Evolutionary conservation across 2,113 vertebrate genomes (phyloP), one percentile per base, ranked within the genome.

Genomic region (Diphyllodes magnificus): DNA sequence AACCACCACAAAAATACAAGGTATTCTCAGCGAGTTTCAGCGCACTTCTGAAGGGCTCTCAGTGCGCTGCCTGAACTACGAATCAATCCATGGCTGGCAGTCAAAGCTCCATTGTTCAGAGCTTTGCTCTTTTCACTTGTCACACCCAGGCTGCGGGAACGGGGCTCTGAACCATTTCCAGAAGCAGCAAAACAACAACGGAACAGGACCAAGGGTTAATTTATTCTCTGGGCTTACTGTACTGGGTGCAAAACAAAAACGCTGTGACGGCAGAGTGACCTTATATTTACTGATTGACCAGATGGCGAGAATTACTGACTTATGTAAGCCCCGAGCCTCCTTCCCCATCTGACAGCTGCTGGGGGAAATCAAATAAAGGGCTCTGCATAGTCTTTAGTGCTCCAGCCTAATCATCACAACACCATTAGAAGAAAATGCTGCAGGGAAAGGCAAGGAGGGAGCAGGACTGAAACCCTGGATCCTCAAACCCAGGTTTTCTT

Each of bases 291-390:
- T 92, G 95, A 93, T 1, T 72, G 96, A 94, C 91, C 95, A 95
- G 96, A 96, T 97, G 94, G 93, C 2, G 44, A 93, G 91, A 96
- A 76, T 91, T 81, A 95, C 66, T 81, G 95, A 84, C 83, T 93
- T 64, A 72, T 60, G 88, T 69, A 86, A 97, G 90, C 91, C 96
- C 59, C 54, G 1, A 96, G 89, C 92, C 87, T 61, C 82, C 91
- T 12, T 78, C 69, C 78, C 90, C 95, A 90, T 92, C 94, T 91
- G 91, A 97, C 7, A 3, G 69, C 86, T 72, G 61, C 45, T 72
- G 56, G 70, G 80, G 49, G 37, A 78, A 83, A 93, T 54, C 84
- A 95, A 70, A 79, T 54, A 45, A 82, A 84, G 44, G 75, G 77
- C 84, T 85, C 78, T 13, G 66, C 30, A 0, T 1, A 37, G 49